Evolutionary conservation across 2,797 vertebrate species (phyloP).

Genomic region (Pteronotus mesoamericanus): DNA sequence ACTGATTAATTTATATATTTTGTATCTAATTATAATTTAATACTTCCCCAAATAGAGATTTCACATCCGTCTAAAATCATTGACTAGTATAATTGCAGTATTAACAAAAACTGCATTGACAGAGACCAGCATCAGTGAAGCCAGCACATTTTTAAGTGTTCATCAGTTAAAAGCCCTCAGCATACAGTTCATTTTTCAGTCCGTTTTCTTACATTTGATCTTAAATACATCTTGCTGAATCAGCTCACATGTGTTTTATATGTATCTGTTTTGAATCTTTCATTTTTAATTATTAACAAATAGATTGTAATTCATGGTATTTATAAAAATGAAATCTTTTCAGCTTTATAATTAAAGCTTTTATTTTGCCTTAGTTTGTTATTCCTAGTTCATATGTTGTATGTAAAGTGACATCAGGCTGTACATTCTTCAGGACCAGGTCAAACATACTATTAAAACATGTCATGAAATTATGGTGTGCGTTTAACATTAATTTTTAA

Average conservation of each 20-base stretch:
- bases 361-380: slow-evolving; percentile 41
- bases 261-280: not conserved
- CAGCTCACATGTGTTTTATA: slow-evolving; percentile 13
- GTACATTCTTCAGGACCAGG: slow-evolving; percentile 4
- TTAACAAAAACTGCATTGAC: not conserved
- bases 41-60: not conserved
- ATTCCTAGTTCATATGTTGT: slow-evolving; percentile 22
- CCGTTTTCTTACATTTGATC: not conserved
- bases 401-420: slow-evolving; percentile 54
- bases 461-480: slow-evolving; percentile 25
- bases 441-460: slow-evolving; percentile 60
- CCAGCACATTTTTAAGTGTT: not conserved
- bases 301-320: slow-evolving; percentile 1
- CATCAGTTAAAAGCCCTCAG: not conserved
- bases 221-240: not conserved
- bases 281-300: not conserved
- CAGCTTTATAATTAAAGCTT: not conserved
- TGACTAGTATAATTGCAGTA: not conserved
- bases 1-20: slow-evolving; percentile 14
- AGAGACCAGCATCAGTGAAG: not conserved
- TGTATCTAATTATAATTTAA: slow-evolving; percentile 13
- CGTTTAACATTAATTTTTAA: slow-evolving; percentile 56
- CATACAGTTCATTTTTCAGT: not conserved
- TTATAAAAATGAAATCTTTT: slow-evolving; percentile 31
- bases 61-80: not conserved